These are phyloP conservation scores for Tricholaema leucomelas DNA, from an alignment of 2,113 vertebrate species.

Conservation along the genomic window DNA sequence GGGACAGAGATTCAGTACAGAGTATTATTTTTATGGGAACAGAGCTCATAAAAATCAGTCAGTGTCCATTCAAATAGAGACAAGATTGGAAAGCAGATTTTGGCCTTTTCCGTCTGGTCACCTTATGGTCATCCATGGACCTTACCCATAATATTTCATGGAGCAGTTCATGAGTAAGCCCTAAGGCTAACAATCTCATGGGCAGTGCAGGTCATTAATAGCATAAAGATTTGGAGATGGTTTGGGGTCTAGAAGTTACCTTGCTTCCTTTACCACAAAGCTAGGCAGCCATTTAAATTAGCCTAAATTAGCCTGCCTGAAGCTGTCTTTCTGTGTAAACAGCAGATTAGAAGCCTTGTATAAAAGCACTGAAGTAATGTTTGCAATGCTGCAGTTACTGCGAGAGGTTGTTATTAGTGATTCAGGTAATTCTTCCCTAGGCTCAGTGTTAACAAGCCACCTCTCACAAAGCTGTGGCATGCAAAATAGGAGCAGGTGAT, in stretches of 20 bases:
- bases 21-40: not conserved
- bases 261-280: not conserved
- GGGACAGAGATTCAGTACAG: not conserved
- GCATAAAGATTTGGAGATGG: not conserved
- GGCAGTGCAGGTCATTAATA: not conserved
- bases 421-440: not conserved
- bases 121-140: not conserved
- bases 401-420: not conserved
- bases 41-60: not conserved
- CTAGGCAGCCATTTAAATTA: not conserved
- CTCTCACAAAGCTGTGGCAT: not conserved
- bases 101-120: not conserved
- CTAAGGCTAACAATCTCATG: not conserved
- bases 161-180: not conserved
- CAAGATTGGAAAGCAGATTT: not conserved
- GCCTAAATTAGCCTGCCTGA: not conserved
- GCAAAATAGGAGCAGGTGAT: not conserved
- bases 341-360: not conserved
- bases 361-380: not conserved
- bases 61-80: not conserved
- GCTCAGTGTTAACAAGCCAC: not conserved
- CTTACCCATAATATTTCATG: not conserved
- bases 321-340: not conserved
- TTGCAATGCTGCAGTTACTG: not conserved
- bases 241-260: not conserved